Base-by-base conservation (phyloP, 2,888 invertebrate genomes). In the Sphinx pinastri region DNA sequence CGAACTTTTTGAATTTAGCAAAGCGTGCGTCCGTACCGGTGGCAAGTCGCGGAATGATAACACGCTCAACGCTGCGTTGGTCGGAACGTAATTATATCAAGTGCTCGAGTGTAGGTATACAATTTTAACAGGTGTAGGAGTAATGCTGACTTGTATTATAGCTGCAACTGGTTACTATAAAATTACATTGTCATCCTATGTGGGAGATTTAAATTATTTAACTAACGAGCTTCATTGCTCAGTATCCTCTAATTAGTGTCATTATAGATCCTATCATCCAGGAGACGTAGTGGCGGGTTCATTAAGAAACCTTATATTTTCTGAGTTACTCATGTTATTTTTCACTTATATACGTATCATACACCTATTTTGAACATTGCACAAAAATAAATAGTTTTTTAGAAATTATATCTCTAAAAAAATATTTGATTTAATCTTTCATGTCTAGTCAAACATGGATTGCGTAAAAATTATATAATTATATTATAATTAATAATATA, bases 1-100 rank as follows among this genome's bases (percentile, higher is more conserved):
- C 75, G 78, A 80, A 78, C 70, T 76, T 70, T 71, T 72, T 74
- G 67, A 71, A 73, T 67, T 59, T 72, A 70, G 72, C 76, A 79
- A 75, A 81, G 82, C 87, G 84, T 79, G 85, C 86, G 85, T 76
- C 73, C 82, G 71, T 74, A 72, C 47, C 79, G 77, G 76, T 79
- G 78, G 77, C 79, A 77, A 79, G 84, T 78, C 86, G 85, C 81
- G 77, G 86, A 84, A 85, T 88, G 89, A 89, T 88, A 89, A 90
- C 83, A 82, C 77, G 72, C n/a, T n/a, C n/a, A n/a, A n/a, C n/a
- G n/a, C 75, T 75, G 77, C 70, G 76, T 75, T 63, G 73, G 72
- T 72, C 77, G 77, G 74, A 73, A 73, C 78, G 80, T 80, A 84
- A 83, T 81, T 80, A 80, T 80, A 79, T 81, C 76, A 80, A 80